These are phyloP conservation scores for Leptopilina clavipes DNA, from an alignment of 1,140 invertebrate species.

Conservation along the genomic window DNA sequence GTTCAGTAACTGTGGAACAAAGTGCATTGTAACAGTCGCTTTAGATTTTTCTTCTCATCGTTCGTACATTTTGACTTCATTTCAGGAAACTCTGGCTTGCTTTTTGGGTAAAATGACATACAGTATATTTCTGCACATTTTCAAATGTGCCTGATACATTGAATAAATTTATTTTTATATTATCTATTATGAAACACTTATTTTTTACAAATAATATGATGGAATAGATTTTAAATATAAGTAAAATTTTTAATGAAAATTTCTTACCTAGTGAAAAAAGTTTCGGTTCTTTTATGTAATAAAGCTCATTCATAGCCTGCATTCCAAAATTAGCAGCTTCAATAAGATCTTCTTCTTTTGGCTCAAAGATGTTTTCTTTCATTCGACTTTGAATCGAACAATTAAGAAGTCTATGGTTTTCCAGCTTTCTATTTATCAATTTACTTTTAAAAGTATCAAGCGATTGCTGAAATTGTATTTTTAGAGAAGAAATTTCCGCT, in stretches of 20 bases:
- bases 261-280: conserved; percentile 82
- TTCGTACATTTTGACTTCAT: no score
- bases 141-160: no score
- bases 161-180: no score
- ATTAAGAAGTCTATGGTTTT: background rate
- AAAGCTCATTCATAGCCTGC: conserved; percentile 80
- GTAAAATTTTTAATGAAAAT: conserved; percentile 6
- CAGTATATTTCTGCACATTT: no score
- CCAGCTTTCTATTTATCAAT: background rate
- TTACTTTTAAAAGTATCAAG: background rate
- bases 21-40: no score
- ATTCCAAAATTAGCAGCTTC: conserved; percentile 81
- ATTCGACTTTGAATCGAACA: background rate
- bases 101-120: no score
- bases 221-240: no score
- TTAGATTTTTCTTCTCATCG: no score
- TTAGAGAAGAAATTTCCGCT: background rate
- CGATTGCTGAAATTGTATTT: background rate
- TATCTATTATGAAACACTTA: no score
- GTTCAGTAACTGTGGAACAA: no score
- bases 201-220: no score
- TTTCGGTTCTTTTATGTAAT: conserved; percentile 80
- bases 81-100: no score
- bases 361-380: conserved; percentile 18
- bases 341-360: conserved; percentile 71